These are phyloP conservation scores for Numenius arquata DNA, from an alignment of 2,113 vertebrate species.

Conservation along the genomic window DNA sequence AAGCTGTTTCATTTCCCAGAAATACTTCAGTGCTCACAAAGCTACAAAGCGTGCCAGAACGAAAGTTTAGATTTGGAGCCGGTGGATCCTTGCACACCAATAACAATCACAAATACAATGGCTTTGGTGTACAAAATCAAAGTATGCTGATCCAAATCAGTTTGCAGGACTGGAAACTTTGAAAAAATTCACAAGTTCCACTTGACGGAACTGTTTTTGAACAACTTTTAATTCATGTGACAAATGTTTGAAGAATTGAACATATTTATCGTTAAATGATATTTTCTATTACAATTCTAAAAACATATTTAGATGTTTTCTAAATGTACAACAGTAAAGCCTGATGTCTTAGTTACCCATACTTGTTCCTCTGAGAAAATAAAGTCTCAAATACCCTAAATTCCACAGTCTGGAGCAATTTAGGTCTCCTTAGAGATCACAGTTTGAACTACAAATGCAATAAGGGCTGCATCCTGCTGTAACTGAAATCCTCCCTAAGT, in stretches of 20 bases:
- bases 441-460: slow-evolving; percentile 64
- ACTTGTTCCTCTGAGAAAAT: slow-evolving; percentile 38
- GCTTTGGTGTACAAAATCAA: not conserved
- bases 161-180: not conserved
- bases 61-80: not conserved
- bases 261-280: not conserved
- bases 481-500: slow-evolving; percentile 56
- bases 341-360: not conserved
- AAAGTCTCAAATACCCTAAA: slow-evolving; percentile 42
- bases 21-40: not conserved
- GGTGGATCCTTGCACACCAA: not conserved
- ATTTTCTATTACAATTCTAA: too few relatives aligned
- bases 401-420: slow-evolving; percentile 45
- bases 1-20: not conserved
- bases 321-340: not conserved
- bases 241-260: not conserved
- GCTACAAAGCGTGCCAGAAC: not conserved
- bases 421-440: slow-evolving; percentile 59
- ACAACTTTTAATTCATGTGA: not conserved
- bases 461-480: slow-evolving; percentile 57
- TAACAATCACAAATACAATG: not conserved
- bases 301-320: too few relatives aligned
- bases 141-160: not conserved
- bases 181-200: not conserved
- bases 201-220: not conserved